Base-by-base conservation (phyloP, 2,113 vertebrate species). In the Donacobius atricapilla region DNA sequence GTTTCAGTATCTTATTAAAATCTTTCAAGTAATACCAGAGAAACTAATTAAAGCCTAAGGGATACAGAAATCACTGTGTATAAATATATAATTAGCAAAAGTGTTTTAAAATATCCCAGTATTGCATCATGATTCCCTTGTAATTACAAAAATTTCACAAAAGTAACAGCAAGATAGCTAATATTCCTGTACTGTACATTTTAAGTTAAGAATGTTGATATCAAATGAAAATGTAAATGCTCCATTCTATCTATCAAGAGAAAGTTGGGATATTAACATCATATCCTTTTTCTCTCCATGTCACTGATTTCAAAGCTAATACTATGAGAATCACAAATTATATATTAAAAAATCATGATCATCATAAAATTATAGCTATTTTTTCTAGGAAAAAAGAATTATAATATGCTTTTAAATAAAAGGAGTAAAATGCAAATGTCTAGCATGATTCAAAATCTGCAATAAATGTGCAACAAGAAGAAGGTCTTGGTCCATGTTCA, bases 11-110 rank as follows among this genome's bases (percentile, higher is more conserved):
- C 75, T 90, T 94, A 91, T 95, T 95, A 83, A 96, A 93, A 97
- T 80, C 66, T 89, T 66, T 33, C 60, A 84, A 86, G 35, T 83
- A 95, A 82, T 65, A 77, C 4, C 35, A 86, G 25, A 92, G 39
- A 89, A 70, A 81, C 53, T 95, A 95, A 97, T 97, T 97, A 96
- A 96, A 96, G 20, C 60, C 75, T 50, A 83, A 85, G 45, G 40
- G 70, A 93, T 91, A 90, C 9, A 96, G 65, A 97, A 94, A 92
- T 97, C 35, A 92, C 53, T 90, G 37, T 80, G 39, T 88, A 69
- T 90, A 90, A 83, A 94, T 87, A 86, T 51, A 24, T 89, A 93
- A 93, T 69, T 95, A 69, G 89, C 35, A 76, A 78, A 89, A 87
- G 23, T 72, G 4, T 47, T 89, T 91, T 72, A 37, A 89, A 97